Base-by-base conservation (phyloP, 2,888 invertebrate genomes). In the Cryptops parisi region DNA sequence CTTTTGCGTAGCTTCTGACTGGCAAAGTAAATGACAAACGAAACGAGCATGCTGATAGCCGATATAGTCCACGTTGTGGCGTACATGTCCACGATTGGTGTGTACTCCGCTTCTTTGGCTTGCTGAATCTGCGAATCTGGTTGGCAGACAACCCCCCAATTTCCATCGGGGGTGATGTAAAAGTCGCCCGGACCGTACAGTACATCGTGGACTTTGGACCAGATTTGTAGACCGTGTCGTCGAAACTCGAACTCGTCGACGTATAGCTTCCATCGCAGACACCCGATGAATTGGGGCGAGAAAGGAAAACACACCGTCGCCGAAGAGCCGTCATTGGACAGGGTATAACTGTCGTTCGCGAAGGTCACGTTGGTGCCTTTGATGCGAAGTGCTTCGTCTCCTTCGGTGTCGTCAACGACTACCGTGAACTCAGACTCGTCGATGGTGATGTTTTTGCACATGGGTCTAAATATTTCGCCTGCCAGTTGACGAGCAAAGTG, bases 381-480 rank as follows among this genome's bases (percentile, higher is more conserved):
- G 12, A 22, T 23, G 12, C 2, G 22, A 21, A 23, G 24, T 5
- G 5, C 15, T 21, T 26, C 23, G n/a, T 51, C 33, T 21, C 43
- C 23, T n/a, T 51, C 33, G 15, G 9, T 17, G 6, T n/a, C 25
- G n/a, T n/a, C n/a, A n/a, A n/a, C n/a, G n/a, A n/a, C n/a, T 24
- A 51, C 2, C 9, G 3, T 2, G 43, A 23, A 41, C 17, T 24
- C 22, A 17, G 17, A 12, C 2, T 2, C 4, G n/a, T 4, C n/a
- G 4, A 51, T n/a, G 1, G 51, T 41, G 2, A 43, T 24, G 43
- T 51, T 51, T 23, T 43, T 43, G 17, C 51, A 51, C 6, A 26
- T 17, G 9, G 51, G 51, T 2, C 51, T 3, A 15, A 22, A 39
- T n/a, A 3, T 24, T 15, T 15, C 33, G 33, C 33, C 33, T 6